Conservation (phyloP, 37 sponge, comb jelly and placozoan species). For the Haliclona indistincta region DNA sequence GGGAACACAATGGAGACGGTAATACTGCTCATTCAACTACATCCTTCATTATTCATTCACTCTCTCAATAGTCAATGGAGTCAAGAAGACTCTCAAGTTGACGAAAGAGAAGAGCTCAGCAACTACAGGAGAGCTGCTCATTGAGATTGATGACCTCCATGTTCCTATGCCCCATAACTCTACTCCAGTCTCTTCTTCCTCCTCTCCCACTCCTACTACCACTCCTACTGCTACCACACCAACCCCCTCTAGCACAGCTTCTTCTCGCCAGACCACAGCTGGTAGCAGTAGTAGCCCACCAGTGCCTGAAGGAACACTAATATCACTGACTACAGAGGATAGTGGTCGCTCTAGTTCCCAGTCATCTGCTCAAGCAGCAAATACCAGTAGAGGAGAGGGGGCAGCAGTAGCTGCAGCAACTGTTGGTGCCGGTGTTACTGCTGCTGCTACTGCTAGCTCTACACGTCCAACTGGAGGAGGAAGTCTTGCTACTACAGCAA, state of each 20-base stretch:
- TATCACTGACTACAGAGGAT: no score
- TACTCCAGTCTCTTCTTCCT: neutral
- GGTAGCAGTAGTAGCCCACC: no score
- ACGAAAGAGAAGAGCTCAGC: conserved; percentile 33
- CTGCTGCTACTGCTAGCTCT: neutral
- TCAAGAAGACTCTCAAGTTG: conserved; percentile 28
- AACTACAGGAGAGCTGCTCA: conserved; percentile 22
- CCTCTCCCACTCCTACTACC: neutral
- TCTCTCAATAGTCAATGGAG: conserved; percentile 10
- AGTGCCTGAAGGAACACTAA: no score
- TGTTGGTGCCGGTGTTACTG: neutral
- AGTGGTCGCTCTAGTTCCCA: no score
- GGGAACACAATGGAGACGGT: conserved; percentile 46
- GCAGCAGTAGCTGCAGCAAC: neutral
- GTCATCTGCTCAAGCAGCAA: no score
- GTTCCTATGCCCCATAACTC: neutral
- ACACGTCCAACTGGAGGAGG: neutral
- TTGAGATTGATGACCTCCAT: conserved; percentile 56
- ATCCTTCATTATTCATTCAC: neutral
- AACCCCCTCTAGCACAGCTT: neutral
- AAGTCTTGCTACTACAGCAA: neutral
- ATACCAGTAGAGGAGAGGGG: neutral
- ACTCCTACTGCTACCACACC: neutral
- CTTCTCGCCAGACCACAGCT: neutral
- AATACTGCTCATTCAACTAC: neutral